phyloP scores from a whole-genome alignment of 2,888 invertebrate species.

The Neoscelio sp. region DNA sequence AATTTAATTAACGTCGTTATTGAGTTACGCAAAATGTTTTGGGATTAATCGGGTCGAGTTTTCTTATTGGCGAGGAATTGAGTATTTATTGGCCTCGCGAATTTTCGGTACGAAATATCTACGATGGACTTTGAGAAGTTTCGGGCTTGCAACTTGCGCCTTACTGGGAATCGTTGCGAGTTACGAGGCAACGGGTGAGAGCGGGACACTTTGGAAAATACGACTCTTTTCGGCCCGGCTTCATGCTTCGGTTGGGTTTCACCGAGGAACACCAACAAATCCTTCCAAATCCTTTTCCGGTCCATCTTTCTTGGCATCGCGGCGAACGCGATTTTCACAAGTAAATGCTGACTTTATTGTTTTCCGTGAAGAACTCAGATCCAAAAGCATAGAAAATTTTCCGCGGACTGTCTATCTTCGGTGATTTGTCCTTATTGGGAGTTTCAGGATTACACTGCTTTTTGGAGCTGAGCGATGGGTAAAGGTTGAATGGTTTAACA shows the following conservation, averaged over 20 bases:
- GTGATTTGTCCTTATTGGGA: conserved; percentile 25
- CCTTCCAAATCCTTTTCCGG: conserved; percentile 49
- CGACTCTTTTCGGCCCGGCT: conserved; percentile 34
- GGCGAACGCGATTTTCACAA: conserved; percentile 26
- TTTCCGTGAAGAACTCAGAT: conserved; percentile 19
- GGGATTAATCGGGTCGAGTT: neutral
- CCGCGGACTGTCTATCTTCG: conserved; percentile 27
- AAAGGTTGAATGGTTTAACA: neutral
- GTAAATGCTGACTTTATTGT: conserved; percentile 60
- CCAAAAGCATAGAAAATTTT: conserved; percentile 45
- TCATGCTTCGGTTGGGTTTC: conserved; percentile 45
- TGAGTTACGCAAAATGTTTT: neutral
- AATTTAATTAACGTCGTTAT: too few species aligned
- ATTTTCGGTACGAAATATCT: conserved; percentile 11
- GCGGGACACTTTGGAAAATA: conserved; percentile 29
- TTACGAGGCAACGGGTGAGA: neutral
- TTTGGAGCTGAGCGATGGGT: neutral
- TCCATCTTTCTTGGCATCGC: conserved; percentile 38
- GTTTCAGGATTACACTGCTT: neutral
- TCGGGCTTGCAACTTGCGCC: conserved; percentile 29
- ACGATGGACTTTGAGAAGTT: conserved; percentile 4
- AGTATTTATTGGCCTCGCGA: conserved; percentile 15
- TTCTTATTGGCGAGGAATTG: neutral
- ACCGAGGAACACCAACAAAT: conserved; percentile 55
- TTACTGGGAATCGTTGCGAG: conserved; percentile 22